Conservation (phyloP, 2,888 invertebrate genomes). For the Tribolium freemani region DNA sequence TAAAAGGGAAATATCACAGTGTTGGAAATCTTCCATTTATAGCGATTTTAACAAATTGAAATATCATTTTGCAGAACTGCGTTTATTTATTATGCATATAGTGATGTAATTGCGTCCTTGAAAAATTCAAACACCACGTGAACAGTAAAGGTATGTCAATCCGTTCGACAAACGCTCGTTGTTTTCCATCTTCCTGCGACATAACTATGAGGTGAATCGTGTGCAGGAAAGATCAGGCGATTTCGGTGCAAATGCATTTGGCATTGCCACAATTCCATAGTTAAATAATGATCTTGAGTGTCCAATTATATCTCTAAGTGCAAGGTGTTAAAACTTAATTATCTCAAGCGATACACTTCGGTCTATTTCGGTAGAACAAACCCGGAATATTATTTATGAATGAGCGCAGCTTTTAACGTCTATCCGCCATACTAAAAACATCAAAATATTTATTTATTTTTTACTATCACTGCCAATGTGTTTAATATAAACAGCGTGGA, state of each 20-base stretch:
- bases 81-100: slow-evolving; percentile 34
- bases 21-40: not conserved
- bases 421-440: not conserved
- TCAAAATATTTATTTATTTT: slow-evolving; percentile 13
- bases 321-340: slow-evolving; percentile 43
- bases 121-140: slow-evolving; percentile 32
- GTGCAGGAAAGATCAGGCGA: slow-evolving; percentile 18
- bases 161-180: slow-evolving; percentile 8
- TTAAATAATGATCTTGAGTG: slow-evolving; percentile 39
- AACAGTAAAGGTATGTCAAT: slow-evolving; percentile 32
- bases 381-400: slow-evolving; percentile 30
- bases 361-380: slow-evolving; percentile 29
- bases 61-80: slow-evolving; percentile 33
- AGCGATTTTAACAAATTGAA: slow-evolving; percentile 4
- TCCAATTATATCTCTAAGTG: slow-evolving; percentile 43
- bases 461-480: not conserved
- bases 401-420: slow-evolving; percentile 17
- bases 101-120: slow-evolving; percentile 35
- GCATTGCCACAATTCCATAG: slow-evolving; percentile 32
- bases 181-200: not conserved
- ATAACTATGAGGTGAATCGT: not conserved
- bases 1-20: not conserved
- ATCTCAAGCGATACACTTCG: slow-evolving; percentile 15
- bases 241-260: slow-evolving; percentile 26
- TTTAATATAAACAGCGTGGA: slow-evolving; percentile 19